These are phyloP conservation scores for Epinephelus malabaricus DNA, from an alignment of 2,797 vertebrate genomes.

Conservation along the genomic window DNA sequence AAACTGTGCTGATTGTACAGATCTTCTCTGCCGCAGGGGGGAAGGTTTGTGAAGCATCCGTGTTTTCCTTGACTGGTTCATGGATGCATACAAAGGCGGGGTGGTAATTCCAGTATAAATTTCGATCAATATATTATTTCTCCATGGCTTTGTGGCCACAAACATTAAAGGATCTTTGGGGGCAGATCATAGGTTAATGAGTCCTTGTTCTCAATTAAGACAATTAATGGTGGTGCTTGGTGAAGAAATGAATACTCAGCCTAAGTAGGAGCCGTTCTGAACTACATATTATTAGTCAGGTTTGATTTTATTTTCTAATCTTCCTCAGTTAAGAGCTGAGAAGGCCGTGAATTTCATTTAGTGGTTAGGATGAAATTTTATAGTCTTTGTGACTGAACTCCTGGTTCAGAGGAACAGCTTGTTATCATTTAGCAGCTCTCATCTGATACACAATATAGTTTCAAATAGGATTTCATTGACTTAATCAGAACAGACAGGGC, in stretches of 20 bases:
- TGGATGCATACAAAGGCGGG: too few species aligned
- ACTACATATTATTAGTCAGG: background rate
- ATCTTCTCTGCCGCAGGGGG: too few species aligned
- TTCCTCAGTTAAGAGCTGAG: conserved; percentile 13
- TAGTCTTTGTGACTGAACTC: conserved; percentile 41
- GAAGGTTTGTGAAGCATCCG: too few species aligned
- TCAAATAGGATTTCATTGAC: conserved; percentile 28
- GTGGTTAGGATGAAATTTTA: conserved; percentile 16
- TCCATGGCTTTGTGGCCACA: background rate
- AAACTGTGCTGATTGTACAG: too few species aligned
- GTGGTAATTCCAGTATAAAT: background rate
- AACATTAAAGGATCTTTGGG: background rate
- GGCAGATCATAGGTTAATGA: background rate
- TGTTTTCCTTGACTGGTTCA: too few species aligned
- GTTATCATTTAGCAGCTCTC: conserved; percentile 46
- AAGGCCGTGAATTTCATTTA: conserved; percentile 33
- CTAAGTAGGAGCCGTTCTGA: background rate
- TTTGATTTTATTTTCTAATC: conserved; percentile 27
- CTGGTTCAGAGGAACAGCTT: conserved; percentile 32
- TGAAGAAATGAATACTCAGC: background rate
- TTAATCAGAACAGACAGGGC: conserved; percentile 44
- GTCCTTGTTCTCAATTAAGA: background rate
- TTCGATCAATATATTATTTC: background rate
- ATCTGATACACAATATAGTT: conserved; percentile 14
- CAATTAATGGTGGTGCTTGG: background rate